Evolutionary conservation across 2,888 invertebrate genomes (phyloP).

Genomic region (Masnerella sp.): DNA sequence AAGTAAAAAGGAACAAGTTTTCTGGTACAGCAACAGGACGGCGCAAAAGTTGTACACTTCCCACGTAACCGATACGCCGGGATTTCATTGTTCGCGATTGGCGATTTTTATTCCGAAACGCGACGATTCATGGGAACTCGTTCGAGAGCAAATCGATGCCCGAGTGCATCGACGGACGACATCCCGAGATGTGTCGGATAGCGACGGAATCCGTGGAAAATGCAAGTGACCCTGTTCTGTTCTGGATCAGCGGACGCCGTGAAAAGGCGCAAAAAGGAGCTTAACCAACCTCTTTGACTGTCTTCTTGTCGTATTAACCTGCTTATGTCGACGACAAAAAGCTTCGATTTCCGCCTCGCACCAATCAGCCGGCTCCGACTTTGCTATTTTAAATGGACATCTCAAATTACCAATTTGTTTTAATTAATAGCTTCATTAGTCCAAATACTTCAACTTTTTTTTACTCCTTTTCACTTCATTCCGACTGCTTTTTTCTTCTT

Average conservation of each 20-base stretch:
- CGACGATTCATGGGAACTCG: slow-evolving; percentile 58
- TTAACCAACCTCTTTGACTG: slow-evolving; percentile 38
- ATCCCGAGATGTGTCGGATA: slow-evolving; percentile 54
- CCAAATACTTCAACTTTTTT: too few species aligned
- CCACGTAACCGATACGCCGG: slow-evolving; percentile 56
- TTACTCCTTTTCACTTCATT: too few species aligned
- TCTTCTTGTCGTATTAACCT: slow-evolving; percentile 41
- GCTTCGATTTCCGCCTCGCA: slow-evolving; percentile 18
- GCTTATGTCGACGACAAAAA: slow-evolving; percentile 32
- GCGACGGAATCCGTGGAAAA: slow-evolving; percentile 56
- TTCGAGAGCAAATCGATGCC: slow-evolving; percentile 52
- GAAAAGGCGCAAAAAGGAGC: slow-evolving; percentile 51
- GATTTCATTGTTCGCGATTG: slow-evolving; percentile 57
- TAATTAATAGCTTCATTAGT: too few species aligned
- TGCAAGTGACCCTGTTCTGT: slow-evolving; percentile 50
- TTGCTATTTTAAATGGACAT: too few species aligned
- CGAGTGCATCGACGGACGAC: slow-evolving; percentile 47
- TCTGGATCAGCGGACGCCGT: slow-evolving; percentile 42
- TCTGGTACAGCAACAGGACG: slow-evolving; percentile 37
- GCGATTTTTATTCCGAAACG: slow-evolving; percentile 53
- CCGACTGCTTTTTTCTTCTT: too few species aligned
- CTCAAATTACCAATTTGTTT: too few species aligned
- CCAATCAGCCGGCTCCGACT: too few species aligned
- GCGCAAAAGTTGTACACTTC: slow-evolving; percentile 51
- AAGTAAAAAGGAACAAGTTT: slow-evolving; percentile 27